Percentiles rank a stretch among this genome's conserved stretches.
Evolutionary conservation across 1,140 invertebrate genomes (phyloP).

Genomic region (Papilio machaon): DNA sequence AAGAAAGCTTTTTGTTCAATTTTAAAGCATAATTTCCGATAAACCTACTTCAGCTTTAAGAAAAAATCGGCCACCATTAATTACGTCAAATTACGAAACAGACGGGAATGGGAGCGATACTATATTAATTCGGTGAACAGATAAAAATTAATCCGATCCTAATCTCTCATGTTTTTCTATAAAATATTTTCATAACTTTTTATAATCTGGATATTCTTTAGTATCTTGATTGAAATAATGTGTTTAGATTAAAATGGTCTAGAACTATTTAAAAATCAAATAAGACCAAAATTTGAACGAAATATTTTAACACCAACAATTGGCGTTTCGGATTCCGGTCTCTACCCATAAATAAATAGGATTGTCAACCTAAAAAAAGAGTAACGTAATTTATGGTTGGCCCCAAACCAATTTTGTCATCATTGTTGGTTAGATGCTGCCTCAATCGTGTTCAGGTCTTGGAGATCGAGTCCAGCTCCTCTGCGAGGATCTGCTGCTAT

Average conservation of each 20-base stretch:
- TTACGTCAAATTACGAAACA: not conserved
- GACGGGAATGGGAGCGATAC: not conserved
- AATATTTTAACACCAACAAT: not conserved
- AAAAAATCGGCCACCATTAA: conserved; percentile 10
- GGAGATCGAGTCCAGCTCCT: conserved; percentile 73
- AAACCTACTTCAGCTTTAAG: not conserved
- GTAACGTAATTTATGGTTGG: conserved; percentile 34
- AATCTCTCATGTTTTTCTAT: not conserved
- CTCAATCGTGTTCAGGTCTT: conserved; percentile 47
- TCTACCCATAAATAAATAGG: conserved; percentile 29
- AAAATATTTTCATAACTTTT: not conserved
- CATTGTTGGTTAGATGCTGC: not conserved
- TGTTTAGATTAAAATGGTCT: not conserved
- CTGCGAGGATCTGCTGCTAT: conserved; percentile 82
- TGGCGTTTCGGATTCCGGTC: not conserved
- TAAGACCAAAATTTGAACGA: no score
- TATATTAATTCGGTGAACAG: not conserved
- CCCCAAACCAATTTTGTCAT: conserved; percentile 4
- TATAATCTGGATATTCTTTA: not conserved
- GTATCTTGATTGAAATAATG: not conserved
- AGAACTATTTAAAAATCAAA: not conserved
- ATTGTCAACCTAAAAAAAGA: conserved; percentile 32
- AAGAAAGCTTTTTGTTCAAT: not conserved
- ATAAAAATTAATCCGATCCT: not conserved
- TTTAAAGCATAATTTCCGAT: not conserved